Base-by-base conservation (phyloP, 2,888 invertebrate genomes). In the Charanyca ferruginea region DNA sequence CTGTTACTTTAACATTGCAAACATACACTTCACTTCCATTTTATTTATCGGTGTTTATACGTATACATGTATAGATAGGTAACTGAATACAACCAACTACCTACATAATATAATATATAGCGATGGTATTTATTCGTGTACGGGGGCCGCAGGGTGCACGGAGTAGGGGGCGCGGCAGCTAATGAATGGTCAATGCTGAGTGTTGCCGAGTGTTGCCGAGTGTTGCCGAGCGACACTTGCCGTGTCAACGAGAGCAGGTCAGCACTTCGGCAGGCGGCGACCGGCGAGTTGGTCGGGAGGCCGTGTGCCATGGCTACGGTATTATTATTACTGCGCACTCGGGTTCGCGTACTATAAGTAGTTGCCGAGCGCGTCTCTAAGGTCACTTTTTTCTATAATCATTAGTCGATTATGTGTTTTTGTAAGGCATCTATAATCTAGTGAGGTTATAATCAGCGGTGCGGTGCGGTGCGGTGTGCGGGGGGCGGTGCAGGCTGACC, bases 321-420 rank as follows among this genome's bases (percentile, higher is more conserved):
- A 68, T 48, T 67, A 42, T 72, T 72, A 62, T 47, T 54, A 60
- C 4, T 16, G 51, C 42, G 55, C 25, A 38, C 16, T 38, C 35
- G 3, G n/a, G n/a, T n/a, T n/a, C n/a, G 28, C 28, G 28, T 28
- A 32, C 64, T 52, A 7, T 45, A 54, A 52, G 44, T 48, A 57
- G 55, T 62, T 22, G 62, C 62, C 65, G 62, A 48, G 65, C 73
- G 65, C 64, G 65, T 41, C 76, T 73, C 55, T 65, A 75, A 73
- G 73, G 73, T 75, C 73, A 73, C 73, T 75, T 75, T 73, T 73
- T 75, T 69, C 73, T 73, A 52, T 57, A 57, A 73, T 73, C 57
- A 75, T 75, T 75, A 65, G 52, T 65, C 59, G 60, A 70, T 73
- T 75, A 74, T 55, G 20, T 59, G 70, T 75, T 73, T 73, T 75